phyloP scores from a whole-genome alignment of 1,140 invertebrate genomes.

The Diabrotica virgifera region DNA sequence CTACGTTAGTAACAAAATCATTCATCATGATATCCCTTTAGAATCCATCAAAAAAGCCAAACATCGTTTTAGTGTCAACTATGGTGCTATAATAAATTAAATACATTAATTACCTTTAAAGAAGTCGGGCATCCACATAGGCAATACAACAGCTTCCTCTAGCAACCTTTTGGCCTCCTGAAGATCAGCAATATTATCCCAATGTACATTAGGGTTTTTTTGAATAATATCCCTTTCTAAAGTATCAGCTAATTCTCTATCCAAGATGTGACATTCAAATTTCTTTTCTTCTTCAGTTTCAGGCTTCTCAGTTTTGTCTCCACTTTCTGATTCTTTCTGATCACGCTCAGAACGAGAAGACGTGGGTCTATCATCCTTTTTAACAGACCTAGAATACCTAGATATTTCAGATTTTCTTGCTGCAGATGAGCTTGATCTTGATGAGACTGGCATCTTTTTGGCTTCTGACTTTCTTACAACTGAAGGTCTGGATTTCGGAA shows the following conservation, averaged over 20 bases:
- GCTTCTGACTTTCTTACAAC: slow-evolving; percentile 38
- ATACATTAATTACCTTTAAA: slow-evolving; percentile 67
- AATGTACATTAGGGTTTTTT: slow-evolving; percentile 94
- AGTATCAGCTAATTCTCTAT: slow-evolving; percentile 92
- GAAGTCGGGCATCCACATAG: slow-evolving; percentile 98
- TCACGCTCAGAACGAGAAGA: slow-evolving; percentile 44
- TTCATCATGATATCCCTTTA: too few relatives aligned
- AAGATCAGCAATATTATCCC: slow-evolving; percentile 97
- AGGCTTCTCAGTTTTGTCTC: slow-evolving; percentile 65
- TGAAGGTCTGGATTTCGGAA: slow-evolving; percentile 35
- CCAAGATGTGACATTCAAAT: slow-evolving; percentile 87
- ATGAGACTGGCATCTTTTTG: slow-evolving; percentile 32
- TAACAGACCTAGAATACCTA: slow-evolving; percentile 27
- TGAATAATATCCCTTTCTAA: slow-evolving; percentile 96
- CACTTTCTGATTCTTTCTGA: slow-evolving; percentile 50
- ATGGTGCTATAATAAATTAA: too few relatives aligned
- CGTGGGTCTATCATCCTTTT: slow-evolving; percentile 45
- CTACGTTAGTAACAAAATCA: too few relatives aligned
- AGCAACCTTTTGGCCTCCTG: slow-evolving; percentile 91
- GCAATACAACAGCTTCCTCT: slow-evolving; percentile 96
- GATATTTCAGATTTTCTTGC: slow-evolving; percentile 33
- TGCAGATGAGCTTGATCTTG: slow-evolving; percentile 37
- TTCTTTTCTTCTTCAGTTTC: slow-evolving; percentile 77
- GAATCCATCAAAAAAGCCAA: too few relatives aligned
- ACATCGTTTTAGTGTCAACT: too few relatives aligned